These are phyloP conservation scores for Galerucella nymphaeae DNA, from an alignment of 2,888 invertebrate species.

Conservation along the genomic window DNA sequence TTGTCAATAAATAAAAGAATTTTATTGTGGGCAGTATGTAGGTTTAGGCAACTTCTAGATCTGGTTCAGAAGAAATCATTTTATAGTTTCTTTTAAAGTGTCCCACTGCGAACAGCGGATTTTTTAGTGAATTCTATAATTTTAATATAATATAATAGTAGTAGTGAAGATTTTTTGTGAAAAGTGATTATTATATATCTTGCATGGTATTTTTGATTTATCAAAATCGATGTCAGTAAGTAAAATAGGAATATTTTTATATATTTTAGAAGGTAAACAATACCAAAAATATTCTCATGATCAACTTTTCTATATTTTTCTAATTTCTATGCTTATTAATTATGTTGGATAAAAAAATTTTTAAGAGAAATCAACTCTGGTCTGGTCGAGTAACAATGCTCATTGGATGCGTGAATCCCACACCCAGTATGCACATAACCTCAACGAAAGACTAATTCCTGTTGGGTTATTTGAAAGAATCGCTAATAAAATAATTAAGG, in stretches of 20 bases:
- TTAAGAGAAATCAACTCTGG: no score
- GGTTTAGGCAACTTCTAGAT: constrained; percentile 45
- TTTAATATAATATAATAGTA: neutral
- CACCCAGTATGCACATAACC: no score
- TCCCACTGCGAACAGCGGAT: constrained; percentile 4
- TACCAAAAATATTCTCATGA: neutral
- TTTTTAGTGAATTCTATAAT: constrained; percentile 6
- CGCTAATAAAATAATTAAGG: no score
- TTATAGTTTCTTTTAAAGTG: constrained; percentile 28
- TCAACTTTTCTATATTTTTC: no score
- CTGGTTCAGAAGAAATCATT: constrained; percentile 43
- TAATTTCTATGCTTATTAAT: no score
- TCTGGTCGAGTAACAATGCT: no score
- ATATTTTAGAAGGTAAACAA: neutral
- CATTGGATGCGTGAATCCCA: no score
- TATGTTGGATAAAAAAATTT: no score
- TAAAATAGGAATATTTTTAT: neutral
- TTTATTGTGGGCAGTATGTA: constrained; percentile 48
- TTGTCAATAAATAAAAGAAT: constrained; percentile 42
- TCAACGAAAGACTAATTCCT: no score
- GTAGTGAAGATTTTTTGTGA: neutral
- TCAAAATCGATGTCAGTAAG: neutral
- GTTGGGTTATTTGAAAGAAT: no score
- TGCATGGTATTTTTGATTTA: neutral
- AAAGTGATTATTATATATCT: no score